Base-by-base conservation (phyloP, 2,113 vertebrate species). In the Cebus imitator region DNA sequence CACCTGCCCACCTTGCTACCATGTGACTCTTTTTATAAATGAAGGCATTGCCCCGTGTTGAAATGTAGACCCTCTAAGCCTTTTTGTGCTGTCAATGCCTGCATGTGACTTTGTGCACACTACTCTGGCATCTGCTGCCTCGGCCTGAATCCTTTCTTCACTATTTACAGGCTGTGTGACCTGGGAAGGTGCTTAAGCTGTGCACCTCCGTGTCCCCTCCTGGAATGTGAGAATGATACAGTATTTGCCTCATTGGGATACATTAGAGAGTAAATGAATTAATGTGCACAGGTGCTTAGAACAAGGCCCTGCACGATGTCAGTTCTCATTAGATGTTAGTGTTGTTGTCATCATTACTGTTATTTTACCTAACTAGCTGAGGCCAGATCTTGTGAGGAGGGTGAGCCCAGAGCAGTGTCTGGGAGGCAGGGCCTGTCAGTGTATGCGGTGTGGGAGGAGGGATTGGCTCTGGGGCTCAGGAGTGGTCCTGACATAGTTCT, bases 231-330 rank as follows among this genome's bases (percentile, higher is more conserved):
- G 35, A 35, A n/a, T 58, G 16, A 17, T 32, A 25, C 3, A 72
- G 27, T 10, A 40, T n/a, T 68, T 5, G 68, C 68, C 40, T 79
- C 30, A 0, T 6, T 23, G 75, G 73, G 45, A 27, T 13, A 30
- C 1, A 3, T 45, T 32, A n/a, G 80, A 52, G 61, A 83, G 43
- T 72, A 35, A 37, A n/a, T 32, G 73, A 72, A 61, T 70, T 30
- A 32, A 61, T n/a, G 3, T 2, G 3, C 18, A 30, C 9, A 16
- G 30, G 23, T 11, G 64, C 55, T 16, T 43, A 50, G 58, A 48
- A 12, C 3, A 18, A 52, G 21, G 27, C 52, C 45, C 37, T 4
- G 9, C 3, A 1, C 1, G 0, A 18, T 10, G 10, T 75, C 21
- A 3, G 3, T 16, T 57, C 68, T 45, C 14, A 1, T n/a, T 7